Conservation (phyloP, 64 coral and sea anemone genomes). For the Dendronephthya gigantea region DNA sequence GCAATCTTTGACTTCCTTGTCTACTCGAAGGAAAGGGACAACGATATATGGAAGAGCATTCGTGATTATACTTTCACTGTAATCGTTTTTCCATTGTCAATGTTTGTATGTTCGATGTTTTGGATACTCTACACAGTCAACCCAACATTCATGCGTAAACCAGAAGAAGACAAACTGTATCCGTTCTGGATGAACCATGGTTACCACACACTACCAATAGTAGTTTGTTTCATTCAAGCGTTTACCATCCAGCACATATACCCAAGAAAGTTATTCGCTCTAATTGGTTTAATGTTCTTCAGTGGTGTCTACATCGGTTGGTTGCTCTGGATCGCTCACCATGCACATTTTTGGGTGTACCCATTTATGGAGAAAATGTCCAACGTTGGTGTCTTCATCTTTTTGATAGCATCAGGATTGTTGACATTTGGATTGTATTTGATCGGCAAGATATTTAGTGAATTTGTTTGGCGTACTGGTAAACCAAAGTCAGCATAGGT, state of each 20-base stretch:
- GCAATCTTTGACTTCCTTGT: constrained; percentile 5
- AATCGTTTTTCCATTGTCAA: background rate
- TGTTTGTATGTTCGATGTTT: background rate
- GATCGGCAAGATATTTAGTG: background rate
- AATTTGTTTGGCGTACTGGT: background rate
- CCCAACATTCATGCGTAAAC: background rate
- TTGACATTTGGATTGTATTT: background rate
- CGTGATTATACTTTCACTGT: background rate
- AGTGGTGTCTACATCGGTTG: background rate
- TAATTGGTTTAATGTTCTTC: background rate
- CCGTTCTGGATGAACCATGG: background rate
- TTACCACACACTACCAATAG: background rate
- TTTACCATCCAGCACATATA: background rate
- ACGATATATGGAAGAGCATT: background rate
- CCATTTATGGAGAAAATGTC: background rate
- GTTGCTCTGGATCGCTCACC: background rate
- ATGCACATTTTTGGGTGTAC: background rate
- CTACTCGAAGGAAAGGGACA: background rate
- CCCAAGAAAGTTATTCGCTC: background rate
- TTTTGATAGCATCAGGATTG: background rate
- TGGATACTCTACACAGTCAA: background rate
- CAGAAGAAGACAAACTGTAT: background rate
- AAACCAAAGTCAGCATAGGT: background rate
- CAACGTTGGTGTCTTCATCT: background rate
- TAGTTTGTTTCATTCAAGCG: background rate